phyloP scores from a whole-genome alignment of 2,113 vertebrate species.

The Octodon degus region DNA sequence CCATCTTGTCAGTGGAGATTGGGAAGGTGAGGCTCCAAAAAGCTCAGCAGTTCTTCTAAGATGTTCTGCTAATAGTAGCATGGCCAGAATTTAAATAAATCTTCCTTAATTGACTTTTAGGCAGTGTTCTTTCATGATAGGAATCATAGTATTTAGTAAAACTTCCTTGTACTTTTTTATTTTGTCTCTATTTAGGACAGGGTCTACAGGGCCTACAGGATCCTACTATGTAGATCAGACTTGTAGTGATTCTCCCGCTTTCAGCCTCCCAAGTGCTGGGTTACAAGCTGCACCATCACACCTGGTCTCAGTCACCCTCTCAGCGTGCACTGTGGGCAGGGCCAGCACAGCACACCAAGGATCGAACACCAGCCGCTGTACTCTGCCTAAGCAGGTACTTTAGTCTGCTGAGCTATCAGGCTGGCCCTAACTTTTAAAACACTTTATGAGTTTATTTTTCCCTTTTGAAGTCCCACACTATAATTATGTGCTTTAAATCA shows the following conservation, averaged over 20 bases:
- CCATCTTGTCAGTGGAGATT: background rate
- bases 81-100: background rate
- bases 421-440: background rate
- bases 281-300: no score
- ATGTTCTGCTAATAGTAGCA: background rate
- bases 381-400: no score
- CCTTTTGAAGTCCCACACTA: background rate
- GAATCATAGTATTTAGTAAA: background rate
- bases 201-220: no score
- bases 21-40: background rate
- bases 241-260: no score
- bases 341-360: no score
- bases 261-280: no score
- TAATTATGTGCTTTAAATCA: background rate
- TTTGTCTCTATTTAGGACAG: no score
- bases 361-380: no score
- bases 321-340: no score
- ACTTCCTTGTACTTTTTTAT: background rate
- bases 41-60: background rate
- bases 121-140: background rate
- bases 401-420: no score
- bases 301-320: no score
- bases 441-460: background rate
- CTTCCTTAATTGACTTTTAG: background rate
- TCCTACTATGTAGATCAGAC: no score